Base-by-base conservation (phyloP, 1,140 invertebrate species). In the Proctacanthus coquilletti region DNA sequence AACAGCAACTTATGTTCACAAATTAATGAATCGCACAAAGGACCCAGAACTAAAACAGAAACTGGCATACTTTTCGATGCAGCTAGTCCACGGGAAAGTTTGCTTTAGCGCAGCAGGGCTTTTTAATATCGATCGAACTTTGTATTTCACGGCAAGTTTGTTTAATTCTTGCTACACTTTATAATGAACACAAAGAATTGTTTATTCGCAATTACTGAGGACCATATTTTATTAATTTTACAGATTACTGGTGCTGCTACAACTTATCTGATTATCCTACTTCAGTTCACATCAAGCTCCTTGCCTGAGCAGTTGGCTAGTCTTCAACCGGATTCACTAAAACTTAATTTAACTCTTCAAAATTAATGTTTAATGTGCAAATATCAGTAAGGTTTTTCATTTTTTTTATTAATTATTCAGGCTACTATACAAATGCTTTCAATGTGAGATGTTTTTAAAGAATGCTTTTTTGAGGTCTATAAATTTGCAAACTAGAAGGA, bases 51-150 rank as follows among this genome's bases (percentile, higher is more conserved):
- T 59, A 10, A 50, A 52, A 11, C 52, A 55, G 6, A 59, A 56
- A n/a, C n/a, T 59, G 6, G 49, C 56, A 25, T 52, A 59, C 19
- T 58, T 59, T 33, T 59, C 56, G 8, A 52, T 59, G 47, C 56
- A 59, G 9, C 5, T 59, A 18, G 43, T 59, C 44, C 56, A 59
- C 21, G 23, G 56, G 29, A 59, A 59, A 45, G 58, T 59, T 5
- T 53, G 51, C 17, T 59, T 59, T 17, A 58, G 53, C 8, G 56
- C 56, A 0, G 56, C 56, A 25, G 56, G 56, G 5, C 39, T 59
- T 2, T 59, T 59, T n/a, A 56, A 56, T 31, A 54, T 59, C 6
- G 56, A 59, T 48, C 51, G 56, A 1, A 56, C 52, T 8, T 38
- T 59, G 11, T 59, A 57, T 34, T 59, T 59, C 44, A 59, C 56